These are phyloP conservation scores for Drosophila bunnanda DNA, from an alignment of 2,888 invertebrate species.

Conservation along the genomic window DNA sequence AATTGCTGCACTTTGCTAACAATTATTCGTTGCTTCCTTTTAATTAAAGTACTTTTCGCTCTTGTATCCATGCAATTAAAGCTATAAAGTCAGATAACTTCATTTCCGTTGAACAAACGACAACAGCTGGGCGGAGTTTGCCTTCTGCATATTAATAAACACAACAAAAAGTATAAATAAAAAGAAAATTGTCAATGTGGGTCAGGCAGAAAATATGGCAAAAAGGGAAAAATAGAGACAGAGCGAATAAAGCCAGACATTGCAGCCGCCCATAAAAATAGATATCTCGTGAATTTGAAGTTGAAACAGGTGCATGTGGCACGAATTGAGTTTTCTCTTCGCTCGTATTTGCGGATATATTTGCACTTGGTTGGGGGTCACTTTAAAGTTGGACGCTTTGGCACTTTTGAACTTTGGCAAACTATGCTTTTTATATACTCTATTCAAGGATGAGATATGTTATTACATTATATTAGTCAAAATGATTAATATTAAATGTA, in stretches of 20 bases:
- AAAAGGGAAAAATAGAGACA: slow-evolving; percentile 26
- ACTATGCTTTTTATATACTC: neutral
- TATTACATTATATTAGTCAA: too few relatives aligned
- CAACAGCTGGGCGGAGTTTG: slow-evolving; percentile 60
- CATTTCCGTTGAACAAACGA: slow-evolving; percentile 64
- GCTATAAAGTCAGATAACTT: slow-evolving; percentile 60
- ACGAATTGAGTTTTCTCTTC: slow-evolving; percentile 20
- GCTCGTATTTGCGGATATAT: slow-evolving; percentile 1
- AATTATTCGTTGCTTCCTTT: slow-evolving; percentile 23
- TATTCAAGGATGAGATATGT: neutral
- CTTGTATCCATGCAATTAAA: slow-evolving; percentile 55
- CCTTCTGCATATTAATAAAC: slow-evolving; percentile 67
- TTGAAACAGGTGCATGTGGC: slow-evolving; percentile 70
- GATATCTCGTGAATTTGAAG: slow-evolving; percentile 60
- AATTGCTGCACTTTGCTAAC: slow-evolving; percentile 23
- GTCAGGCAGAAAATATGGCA: slow-evolving; percentile 63
- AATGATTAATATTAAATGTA: neutral
- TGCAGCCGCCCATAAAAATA: slow-evolving; percentile 60
- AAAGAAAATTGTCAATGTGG: slow-evolving; percentile 72
- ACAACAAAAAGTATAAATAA: slow-evolving; percentile 4
- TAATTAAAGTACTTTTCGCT: slow-evolving; percentile 27
- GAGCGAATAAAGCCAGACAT: slow-evolving; percentile 17
- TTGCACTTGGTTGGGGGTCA: slow-evolving; percentile 34
- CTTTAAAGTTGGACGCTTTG: slow-evolving; percentile 36
- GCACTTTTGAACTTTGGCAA: slow-evolving; percentile 34